Evolutionary conservation across 2,113 vertebrate genomes (phyloP).

Genomic region (Poeciliopsis occidentalis): DNA sequence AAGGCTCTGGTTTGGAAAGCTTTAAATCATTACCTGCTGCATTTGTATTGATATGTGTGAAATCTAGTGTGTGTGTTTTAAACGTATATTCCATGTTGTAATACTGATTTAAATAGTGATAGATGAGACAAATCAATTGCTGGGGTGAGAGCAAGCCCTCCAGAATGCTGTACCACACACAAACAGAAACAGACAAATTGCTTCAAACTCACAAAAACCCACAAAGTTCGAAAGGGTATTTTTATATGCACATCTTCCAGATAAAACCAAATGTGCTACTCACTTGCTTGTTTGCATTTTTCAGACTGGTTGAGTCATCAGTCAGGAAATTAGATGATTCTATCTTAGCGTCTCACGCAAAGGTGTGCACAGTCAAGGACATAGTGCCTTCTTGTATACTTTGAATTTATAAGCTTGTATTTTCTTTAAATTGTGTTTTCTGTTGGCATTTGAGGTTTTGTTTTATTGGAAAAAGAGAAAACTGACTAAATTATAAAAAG

Average conservation of each 20-base stretch:
- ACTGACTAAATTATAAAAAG: constrained; percentile 30
- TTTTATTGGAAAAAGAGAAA: constrained; percentile 8
- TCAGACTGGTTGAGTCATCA: constrained; percentile 59
- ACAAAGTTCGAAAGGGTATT: constrained; percentile 40
- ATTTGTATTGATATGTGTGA: not conserved
- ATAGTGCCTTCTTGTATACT: constrained; percentile 8
- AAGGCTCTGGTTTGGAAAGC: constrained; percentile 47
- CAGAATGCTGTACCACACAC: constrained; percentile 15
- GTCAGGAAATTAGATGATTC: constrained; percentile 54
- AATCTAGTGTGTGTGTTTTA: constrained; percentile 27
- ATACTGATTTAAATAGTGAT: constrained; percentile 6
- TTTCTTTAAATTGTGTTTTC: constrained; percentile 39
- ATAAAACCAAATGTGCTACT: constrained; percentile 41
- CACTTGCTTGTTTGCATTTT: constrained; percentile 68
- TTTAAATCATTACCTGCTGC: constrained; percentile 16
- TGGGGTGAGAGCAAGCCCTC: constrained; percentile 39
- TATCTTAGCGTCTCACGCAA: constrained; percentile 48
- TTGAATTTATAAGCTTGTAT: constrained; percentile 25
- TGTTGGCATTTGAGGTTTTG: constrained; percentile 14
- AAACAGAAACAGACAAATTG: constrained; percentile 43
- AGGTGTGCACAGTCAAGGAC: constrained; percentile 18
- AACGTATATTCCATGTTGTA: constrained; percentile 52
- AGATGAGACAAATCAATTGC: not conserved
- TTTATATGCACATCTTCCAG: constrained; percentile 58
- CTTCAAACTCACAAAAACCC: constrained; percentile 32